Conservation (phyloP, 1,140 invertebrate genomes). For the Hylyphantes graminicola region DNA sequence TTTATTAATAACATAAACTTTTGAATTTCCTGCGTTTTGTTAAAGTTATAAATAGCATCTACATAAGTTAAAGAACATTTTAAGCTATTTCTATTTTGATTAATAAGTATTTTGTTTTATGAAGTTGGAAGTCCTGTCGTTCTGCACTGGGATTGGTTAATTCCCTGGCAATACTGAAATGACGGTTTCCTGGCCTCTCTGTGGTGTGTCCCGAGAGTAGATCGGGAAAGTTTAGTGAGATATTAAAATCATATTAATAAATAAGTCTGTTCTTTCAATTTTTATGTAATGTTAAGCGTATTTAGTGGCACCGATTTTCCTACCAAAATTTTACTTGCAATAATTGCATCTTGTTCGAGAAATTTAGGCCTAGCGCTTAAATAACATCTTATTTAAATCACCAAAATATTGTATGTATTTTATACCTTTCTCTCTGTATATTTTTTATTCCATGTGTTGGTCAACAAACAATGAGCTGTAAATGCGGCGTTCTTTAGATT, state of each 20-base stretch:
- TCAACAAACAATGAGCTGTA: slow-evolving; percentile 19
- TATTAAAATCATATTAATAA: slow-evolving; percentile 28
- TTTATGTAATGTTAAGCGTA: slow-evolving; percentile 3
- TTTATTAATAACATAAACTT: too few relatives aligned
- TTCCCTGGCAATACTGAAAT: slow-evolving; percentile 54
- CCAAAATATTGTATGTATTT: slow-evolving; percentile 52
- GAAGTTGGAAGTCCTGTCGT: slow-evolving; percentile 31
- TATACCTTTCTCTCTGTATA: slow-evolving; percentile 1
- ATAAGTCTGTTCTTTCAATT: slow-evolving; percentile 24
- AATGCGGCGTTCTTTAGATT: slow-evolving; percentile 41
- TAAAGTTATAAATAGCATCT: too few relatives aligned
- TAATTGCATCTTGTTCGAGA: slow-evolving; percentile 40
- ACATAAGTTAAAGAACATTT: too few relatives aligned
- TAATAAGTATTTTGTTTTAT: slow-evolving; percentile 34
- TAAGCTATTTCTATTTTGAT: neutral
- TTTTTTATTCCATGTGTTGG: neutral
- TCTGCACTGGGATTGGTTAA: slow-evolving; percentile 46
- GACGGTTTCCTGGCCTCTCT: slow-evolving; percentile 47
- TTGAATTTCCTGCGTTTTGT: too few relatives aligned
- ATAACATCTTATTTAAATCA: slow-evolving; percentile 46
- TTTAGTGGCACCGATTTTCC: neutral
- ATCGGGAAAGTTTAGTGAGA: slow-evolving; percentile 34
- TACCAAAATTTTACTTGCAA: slow-evolving; percentile 16
- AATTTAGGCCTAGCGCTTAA: slow-evolving; percentile 52
- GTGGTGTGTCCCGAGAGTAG: slow-evolving; percentile 41